phyloP scores from a whole-genome alignment of 2,113 vertebrate species.

The Phaethornis superciliosus region DNA sequence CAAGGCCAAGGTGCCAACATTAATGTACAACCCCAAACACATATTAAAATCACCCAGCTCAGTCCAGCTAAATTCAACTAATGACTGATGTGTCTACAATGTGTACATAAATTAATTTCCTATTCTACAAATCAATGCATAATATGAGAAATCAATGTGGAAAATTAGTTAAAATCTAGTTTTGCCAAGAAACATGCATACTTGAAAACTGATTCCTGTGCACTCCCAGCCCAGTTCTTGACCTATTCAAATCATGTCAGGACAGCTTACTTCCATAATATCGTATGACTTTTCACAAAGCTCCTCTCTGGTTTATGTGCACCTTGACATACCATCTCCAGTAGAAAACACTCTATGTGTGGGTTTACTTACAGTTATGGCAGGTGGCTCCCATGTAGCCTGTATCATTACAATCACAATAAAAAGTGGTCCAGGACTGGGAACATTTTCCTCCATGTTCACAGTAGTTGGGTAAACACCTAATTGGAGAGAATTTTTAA shows the following conservation, averaged over 20 bases:
- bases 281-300: neutral
- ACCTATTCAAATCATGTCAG: neutral
- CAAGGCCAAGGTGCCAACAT: neutral
- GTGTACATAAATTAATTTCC: neutral
- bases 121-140: neutral
- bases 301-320: neutral
- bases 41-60: neutral
- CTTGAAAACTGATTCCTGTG: neutral
- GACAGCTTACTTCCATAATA: neutral
- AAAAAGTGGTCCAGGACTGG: conserved; percentile 90
- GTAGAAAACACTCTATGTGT: rapidly evolving
- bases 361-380: conserved; percentile 89
- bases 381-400: conserved; percentile 90
- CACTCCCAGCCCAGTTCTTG: neutral
- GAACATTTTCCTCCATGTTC: conserved; percentile 92
- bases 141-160: neutral
- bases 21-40: neutral
- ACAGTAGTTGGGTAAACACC: conserved; percentile 95
- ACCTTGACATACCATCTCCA: neutral
- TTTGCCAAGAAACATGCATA: neutral
- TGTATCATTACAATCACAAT: conserved; percentile 88
- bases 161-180: neutral
- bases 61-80: neutral
- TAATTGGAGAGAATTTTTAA: conserved; percentile 48
- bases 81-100: neutral